Percentiles rank a stretch among this genome's conserved stretches.
Conservation (phyloP, 2,888 invertebrate genomes). For the Andrena dorsata region DNA sequence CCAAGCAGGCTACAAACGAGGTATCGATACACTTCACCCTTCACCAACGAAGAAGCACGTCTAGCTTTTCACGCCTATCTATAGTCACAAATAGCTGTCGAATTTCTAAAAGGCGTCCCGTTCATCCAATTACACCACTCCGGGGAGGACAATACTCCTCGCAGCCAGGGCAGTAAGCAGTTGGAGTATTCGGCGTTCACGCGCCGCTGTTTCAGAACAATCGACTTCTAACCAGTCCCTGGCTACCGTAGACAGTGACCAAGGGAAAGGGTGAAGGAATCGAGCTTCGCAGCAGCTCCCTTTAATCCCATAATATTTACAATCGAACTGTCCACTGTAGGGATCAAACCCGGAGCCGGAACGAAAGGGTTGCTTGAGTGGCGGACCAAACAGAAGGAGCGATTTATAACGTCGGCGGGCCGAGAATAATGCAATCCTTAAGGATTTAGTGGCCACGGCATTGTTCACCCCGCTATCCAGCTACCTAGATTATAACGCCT, state of each 20-base stretch:
- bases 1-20: not conserved
- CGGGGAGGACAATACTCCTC: not conserved
- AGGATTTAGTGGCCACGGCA: constrained; percentile 40
- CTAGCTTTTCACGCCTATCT: not conserved
- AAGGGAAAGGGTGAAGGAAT: constrained; percentile 33
- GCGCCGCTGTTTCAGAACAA: constrained; percentile 25
- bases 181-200: too few species aligned
- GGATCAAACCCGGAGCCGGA: not conserved
- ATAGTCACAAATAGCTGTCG: not conserved
- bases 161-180: too few species aligned
- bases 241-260: constrained; percentile 31
- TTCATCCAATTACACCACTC: constrained; percentile 27
- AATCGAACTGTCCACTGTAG: constrained; percentile 32
- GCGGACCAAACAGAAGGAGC: constrained; percentile 18
- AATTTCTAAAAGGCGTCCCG: not conserved
- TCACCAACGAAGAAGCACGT: not conserved
- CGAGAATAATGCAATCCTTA: constrained; percentile 54
- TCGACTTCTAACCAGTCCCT: constrained; percentile 19
- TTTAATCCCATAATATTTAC: constrained; percentile 74
- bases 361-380: constrained; percentile 47
- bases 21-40: constrained; percentile 5
- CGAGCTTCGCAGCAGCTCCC: not conserved
- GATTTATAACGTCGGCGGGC: constrained; percentile 44
- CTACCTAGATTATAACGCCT: constrained; percentile 31
- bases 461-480: constrained; percentile 36